Evolutionary conservation across 37 sponge, comb jelly and placozoan species (phyloP), one percentile per base, ranked within the genome.

Genomic region (Hexactinellida sp.): DNA sequence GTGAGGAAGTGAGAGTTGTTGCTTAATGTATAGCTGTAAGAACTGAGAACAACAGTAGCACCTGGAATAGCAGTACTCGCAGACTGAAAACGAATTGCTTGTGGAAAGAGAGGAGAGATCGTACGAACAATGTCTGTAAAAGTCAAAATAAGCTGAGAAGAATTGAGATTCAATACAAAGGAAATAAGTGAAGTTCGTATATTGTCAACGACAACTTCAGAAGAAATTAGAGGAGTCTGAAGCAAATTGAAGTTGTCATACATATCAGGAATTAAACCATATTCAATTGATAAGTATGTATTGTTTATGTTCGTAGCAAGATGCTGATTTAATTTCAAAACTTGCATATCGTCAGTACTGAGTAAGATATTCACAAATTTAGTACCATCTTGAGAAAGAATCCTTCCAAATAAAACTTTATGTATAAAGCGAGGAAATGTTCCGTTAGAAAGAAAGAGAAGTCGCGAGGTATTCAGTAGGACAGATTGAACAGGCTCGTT

Each of bases 21-120:
- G 41, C 89, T 86, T 24, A 16, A 1, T 38, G 91, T 90, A 19
- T 0, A 41, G 37, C 92, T 94, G 38, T 86, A 87, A 37, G 36
- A 54, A 25, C 91, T 90, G 7, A 95, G 89, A 0, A 90, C 90
- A 37, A 39, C 71, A 0, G 82, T 55, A 34, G 86, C 71, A 25
- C 41, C 82, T 23, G 37, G 38, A 32, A 54, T 37, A 28, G 94
- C 93, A 36, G 91, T 88, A 36, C 39, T 51, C 0, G 52, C 38
- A 41, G 94, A 88, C 89, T 95, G 96, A 5, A 95, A 55, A 36
- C 96, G 55, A 82, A 95, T 47, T 36, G 96, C 92, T 63, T 87
- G 87, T 7, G 91, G 52, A 63, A 92, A 85, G 38, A 83, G 38
- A 82, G 87, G 88, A 16, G 95, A 91, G 32, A 82, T 55, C 0